Percentiles rank a stretch among this genome's conserved stretches.
phyloP scores from a whole-genome alignment of 2,888 invertebrate species.

The Mallateleia sp. region DNA sequence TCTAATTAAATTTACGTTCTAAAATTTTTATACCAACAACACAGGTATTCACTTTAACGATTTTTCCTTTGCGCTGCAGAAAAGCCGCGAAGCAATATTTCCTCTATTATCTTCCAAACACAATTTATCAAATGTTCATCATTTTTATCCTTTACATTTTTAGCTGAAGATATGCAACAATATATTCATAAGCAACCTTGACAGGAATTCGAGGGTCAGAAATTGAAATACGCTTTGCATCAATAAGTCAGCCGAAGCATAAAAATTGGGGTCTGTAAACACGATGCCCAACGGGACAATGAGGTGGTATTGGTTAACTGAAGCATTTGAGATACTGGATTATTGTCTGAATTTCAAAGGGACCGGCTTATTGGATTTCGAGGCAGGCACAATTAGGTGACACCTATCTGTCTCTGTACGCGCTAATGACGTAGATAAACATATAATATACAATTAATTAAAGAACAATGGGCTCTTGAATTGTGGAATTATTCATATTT shows the following conservation, averaged over 20 bases:
- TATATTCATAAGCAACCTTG: neutral
- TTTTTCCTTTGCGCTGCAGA: too few species aligned
- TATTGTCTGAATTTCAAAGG: conserved; percentile 51
- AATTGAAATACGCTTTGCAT: conserved; percentile 40
- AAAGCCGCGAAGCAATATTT: neutral
- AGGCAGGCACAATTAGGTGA: conserved; percentile 45
- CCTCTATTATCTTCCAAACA: neutral
- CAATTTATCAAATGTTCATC: neutral
- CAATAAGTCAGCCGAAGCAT: conserved; percentile 24
- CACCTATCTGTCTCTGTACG: conserved; percentile 52
- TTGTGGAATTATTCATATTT: too few species aligned
- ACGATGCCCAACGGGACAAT: conserved; percentile 27
- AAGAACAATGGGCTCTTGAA: too few species aligned
- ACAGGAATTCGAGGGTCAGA: neutral
- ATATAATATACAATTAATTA: conserved; percentile 41
- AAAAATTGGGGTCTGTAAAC: conserved; percentile 34
- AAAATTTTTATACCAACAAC: too few species aligned
- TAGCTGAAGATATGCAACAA: neutral
- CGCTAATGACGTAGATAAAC: conserved; percentile 52
- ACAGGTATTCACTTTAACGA: too few species aligned
- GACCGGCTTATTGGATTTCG: conserved; percentile 54
- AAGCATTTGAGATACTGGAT: conserved; percentile 37
- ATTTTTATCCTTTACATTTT: neutral
- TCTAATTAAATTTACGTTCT: too few species aligned
- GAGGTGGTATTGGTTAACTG: conserved; percentile 32